Evolutionary conservation across 2,113 vertebrate genomes (phyloP), one percentile per base, ranked within the genome.

Genomic region (Sisor rabdophorus): DNA sequence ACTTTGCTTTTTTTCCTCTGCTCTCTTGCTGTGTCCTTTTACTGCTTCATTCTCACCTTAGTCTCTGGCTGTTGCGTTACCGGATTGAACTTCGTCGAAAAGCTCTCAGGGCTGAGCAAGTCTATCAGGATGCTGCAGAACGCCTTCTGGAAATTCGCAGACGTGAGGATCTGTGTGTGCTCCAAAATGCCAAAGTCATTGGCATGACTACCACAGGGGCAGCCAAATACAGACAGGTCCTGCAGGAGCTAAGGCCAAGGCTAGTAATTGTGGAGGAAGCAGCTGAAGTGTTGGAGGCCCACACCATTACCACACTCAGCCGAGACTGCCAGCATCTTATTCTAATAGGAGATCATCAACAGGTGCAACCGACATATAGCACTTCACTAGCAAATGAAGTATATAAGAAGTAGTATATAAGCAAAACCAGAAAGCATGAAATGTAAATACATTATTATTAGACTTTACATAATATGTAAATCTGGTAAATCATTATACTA

Each of bases 181-280:
- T 98, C 9, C 78, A 83, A 80, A 30, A 85, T 9, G 94, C 96
- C 58, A 87, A 71, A 82, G 87, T 98, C n/a, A 90, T 98, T 28
- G 97, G 96, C 55, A 97, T 98, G 97, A 98, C 97, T 17, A 98
- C 96, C 80, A 98, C 97, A 77, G 97, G 97, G 71, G 97, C 96
- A 32, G 96, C 97, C 82, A 96, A 95, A 83, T 97, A 92, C 82
- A 91, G 92, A 12, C 88, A 86, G 79, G 87, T 91, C 72, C 89
- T 98, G 64, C 95, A 96, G 87, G 87, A 92, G 70, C 86, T 98
- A 56, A 65, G 85, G 73, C 95, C 97, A 0, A 63, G 79, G 11
- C 90, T 98, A 80, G 92, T 98, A 77, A 91, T 98, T 2, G 94
- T 98, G 53, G 97, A 98, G 80, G 97, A 98, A 86, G 97, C 96